A percentile compares a stretch with the other conserved stretches of the same genome.
These are phyloP conservation scores for Saccostrea cuccullata DNA, from an alignment of 1,140 invertebrate genomes.

Conservation along the genomic window DNA sequence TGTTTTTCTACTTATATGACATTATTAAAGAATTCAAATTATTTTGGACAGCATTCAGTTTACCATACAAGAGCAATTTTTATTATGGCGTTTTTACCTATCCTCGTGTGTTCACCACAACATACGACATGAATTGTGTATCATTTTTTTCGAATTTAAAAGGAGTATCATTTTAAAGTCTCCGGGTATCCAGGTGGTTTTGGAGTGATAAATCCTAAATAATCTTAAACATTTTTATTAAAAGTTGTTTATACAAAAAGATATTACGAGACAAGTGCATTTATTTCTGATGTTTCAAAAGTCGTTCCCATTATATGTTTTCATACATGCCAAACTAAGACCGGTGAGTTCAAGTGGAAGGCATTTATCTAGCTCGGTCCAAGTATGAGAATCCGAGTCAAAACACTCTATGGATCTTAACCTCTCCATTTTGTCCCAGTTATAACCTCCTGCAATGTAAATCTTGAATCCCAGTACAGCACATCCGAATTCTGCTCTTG, in stretches of 20 bases:
- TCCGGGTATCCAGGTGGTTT: too few species aligned
- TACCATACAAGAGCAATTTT: too few species aligned
- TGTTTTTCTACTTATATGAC: too few species aligned
- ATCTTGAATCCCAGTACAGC: slow-evolving; percentile 53
- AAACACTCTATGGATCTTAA: slow-evolving; percentile 58
- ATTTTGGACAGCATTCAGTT: too few species aligned
- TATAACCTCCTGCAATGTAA: slow-evolving; percentile 66
- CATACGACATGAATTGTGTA: too few species aligned
- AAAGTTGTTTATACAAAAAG: not conserved
- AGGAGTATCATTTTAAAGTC: too few species aligned
- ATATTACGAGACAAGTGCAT: not conserved
- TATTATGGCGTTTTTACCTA: too few species aligned
- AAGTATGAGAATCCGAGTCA: slow-evolving; percentile 55
- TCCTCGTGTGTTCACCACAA: too few species aligned
- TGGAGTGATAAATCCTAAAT: too few species aligned
- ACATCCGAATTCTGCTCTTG: slow-evolving; percentile 71
- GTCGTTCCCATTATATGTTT: not conserved
- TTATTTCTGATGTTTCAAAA: not conserved
- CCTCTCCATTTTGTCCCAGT: slow-evolving; percentile 61
- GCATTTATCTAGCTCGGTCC: slow-evolving; percentile 48
- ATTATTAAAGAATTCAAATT: too few species aligned
- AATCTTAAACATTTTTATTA: too few species aligned
- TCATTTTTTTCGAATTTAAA: too few species aligned
- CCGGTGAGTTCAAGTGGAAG: not conserved
- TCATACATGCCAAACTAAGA: slow-evolving; percentile 7